Conservation (phyloP, 2,113 vertebrate genomes). For the Tonatia bakeri region DNA sequence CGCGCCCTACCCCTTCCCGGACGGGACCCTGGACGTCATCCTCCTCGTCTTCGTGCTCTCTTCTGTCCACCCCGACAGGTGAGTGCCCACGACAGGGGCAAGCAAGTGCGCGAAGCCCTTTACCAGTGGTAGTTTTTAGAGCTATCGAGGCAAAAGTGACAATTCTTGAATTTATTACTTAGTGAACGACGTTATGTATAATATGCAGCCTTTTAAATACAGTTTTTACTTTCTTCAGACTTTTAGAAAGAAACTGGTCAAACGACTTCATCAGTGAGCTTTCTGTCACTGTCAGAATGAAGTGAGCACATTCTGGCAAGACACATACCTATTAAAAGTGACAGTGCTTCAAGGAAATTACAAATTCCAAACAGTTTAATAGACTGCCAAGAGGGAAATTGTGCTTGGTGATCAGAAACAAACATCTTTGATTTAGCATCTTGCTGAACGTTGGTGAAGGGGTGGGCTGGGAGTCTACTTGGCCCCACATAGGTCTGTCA, state of each 20-base stretch:
- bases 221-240: conserved; percentile 55
- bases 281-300: conserved; percentile 72
- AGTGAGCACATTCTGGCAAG: conserved; percentile 63
- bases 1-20: conserved; percentile 89
- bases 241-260: conserved; percentile 70
- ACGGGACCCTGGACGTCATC: conserved; percentile 88
- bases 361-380: conserved; percentile 60
- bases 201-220: conserved; percentile 70
- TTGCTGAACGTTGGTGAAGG: conserved; percentile 42
- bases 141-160: conserved; percentile 71
- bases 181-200: conserved; percentile 61
- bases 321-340: conserved; percentile 71
- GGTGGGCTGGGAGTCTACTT: conserved; percentile 32
- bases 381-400: conserved; percentile 65
- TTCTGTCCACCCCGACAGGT: conserved; percentile 92
- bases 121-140: conserved; percentile 74
- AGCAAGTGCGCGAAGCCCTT: conserved; percentile 74
- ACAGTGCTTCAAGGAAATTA: conserved; percentile 70
- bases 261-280: conserved; percentile 72
- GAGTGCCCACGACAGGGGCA: conserved; percentile 82
- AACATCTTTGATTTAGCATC: conserved; percentile 64
- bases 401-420: conserved; percentile 69
- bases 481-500: neutral
- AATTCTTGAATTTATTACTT: conserved; percentile 76
- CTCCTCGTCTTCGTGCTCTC: conserved; percentile 94